A percentile compares a stretch with the other conserved stretches of the same genome.
phyloP scores from a whole-genome alignment of 2,113 vertebrate genomes.

The Cyprinodon tularosa region DNA sequence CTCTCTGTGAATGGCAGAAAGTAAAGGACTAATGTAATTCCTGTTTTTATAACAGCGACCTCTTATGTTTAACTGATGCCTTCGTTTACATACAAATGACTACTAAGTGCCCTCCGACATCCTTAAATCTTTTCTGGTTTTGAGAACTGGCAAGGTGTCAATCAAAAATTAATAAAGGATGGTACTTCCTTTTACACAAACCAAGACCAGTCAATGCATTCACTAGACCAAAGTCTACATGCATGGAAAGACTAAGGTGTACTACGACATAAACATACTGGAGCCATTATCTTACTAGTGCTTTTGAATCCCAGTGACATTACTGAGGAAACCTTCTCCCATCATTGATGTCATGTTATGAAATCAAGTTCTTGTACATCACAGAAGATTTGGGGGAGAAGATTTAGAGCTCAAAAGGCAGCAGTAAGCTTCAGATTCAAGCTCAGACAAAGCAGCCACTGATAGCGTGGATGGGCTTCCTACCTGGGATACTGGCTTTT shows the following conservation, averaged over 20 bases:
- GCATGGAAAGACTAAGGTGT: background rate
- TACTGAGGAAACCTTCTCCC: background rate
- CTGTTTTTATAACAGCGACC: background rate
- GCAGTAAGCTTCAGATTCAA: conserved; percentile 18
- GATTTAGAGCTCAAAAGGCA: background rate
- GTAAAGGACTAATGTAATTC: background rate
- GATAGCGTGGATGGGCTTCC: conserved; percentile 13
- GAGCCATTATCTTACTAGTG: background rate
- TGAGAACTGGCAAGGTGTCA: background rate
- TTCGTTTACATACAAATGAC: background rate
- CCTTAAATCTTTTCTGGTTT: background rate
- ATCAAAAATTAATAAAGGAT: background rate
- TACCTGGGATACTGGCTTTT: conserved; percentile 39
- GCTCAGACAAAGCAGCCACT: conserved; percentile 19
- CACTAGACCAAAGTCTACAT: background rate
- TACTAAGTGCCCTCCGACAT: background rate
- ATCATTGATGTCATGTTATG: background rate
- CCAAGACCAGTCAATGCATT: background rate
- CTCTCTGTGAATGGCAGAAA: background rate
- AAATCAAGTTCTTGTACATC: background rate
- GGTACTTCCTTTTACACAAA: background rate
- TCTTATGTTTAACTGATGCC: background rate
- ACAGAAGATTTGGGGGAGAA: background rate
- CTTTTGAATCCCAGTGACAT: background rate
- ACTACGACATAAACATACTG: background rate